Evolutionary conservation across 2,797 vertebrate genomes (phyloP).

Genomic region (Eospalax fontanierii): DNA sequence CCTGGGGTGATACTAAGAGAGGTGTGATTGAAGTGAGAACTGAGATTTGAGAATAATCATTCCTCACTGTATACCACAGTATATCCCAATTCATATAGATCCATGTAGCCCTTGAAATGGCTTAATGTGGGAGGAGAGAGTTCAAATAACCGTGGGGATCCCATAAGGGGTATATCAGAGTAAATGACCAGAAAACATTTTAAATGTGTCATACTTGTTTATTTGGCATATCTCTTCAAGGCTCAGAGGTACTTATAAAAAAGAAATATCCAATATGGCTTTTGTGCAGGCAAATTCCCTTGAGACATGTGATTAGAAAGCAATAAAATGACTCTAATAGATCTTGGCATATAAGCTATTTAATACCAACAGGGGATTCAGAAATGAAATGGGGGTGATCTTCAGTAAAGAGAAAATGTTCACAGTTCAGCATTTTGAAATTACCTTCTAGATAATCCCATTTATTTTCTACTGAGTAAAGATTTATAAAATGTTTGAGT

Average conservation of each 20-base stretch:
- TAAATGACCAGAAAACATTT: conserved; percentile 15
- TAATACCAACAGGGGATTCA: background rate
- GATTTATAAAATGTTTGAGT: background rate
- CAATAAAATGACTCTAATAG: background rate
- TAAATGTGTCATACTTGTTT: background rate
- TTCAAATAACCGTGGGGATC: background rate
- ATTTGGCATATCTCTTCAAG: conserved; percentile 4
- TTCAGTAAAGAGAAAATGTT: background rate
- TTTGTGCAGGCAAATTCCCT: background rate
- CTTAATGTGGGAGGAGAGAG: background rate
- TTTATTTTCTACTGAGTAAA: background rate
- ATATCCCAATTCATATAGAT: background rate
- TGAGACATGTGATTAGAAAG: conserved; percentile 35
- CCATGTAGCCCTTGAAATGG: background rate
- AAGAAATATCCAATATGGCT: background rate
- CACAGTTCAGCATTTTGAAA: background rate
- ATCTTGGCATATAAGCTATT: background rate
- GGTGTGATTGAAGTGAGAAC: background rate
- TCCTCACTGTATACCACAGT: background rate
- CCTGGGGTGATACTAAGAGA: background rate
- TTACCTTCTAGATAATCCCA: background rate
- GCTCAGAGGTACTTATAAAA: background rate
- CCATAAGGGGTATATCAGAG: background rate
- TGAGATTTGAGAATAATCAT: background rate
- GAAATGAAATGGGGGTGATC: background rate